Conservation (phyloP, 2,797 vertebrate genomes). For the Petrocephalus schoutedeni region DNA sequence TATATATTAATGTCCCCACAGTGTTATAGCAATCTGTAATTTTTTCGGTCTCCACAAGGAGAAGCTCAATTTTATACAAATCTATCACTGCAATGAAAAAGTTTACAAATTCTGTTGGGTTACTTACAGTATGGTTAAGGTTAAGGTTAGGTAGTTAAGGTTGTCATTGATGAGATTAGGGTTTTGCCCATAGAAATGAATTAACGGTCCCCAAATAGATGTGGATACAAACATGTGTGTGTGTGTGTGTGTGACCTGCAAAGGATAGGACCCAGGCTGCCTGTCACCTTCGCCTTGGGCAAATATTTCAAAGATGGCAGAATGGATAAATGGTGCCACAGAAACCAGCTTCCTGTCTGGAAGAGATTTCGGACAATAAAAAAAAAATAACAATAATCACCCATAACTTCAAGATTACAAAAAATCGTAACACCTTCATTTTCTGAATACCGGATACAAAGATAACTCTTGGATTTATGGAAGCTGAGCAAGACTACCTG, state of each 20-base stretch:
- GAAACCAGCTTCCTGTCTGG: not conserved
- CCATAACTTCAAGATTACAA: not conserved
- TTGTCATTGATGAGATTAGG: not conserved
- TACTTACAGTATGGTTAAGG: not conserved
- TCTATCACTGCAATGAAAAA: not conserved
- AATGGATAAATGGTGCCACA: not conserved
- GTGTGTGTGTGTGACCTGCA: not conserved
- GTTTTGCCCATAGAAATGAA: not conserved
- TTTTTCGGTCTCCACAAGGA: not conserved
- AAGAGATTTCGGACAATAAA: not conserved
- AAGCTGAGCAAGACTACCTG: not conserved
- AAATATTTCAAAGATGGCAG: not conserved
- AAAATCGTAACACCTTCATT: not conserved
- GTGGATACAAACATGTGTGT: not conserved
- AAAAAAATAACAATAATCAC: not conserved
- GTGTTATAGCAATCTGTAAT: not conserved
- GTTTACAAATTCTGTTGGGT: not conserved
- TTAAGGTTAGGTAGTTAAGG: not conserved
- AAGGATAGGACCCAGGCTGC: not conserved
- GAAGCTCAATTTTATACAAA: not conserved
- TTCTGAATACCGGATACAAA: not conserved
- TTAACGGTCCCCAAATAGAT: not conserved
- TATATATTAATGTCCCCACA: not conserved
- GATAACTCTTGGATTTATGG: not conserved
- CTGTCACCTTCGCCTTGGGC: not conserved